Conservation (phyloP, 2,113 vertebrate genomes). For the Cyphomyrus discorhynchus region DNA sequence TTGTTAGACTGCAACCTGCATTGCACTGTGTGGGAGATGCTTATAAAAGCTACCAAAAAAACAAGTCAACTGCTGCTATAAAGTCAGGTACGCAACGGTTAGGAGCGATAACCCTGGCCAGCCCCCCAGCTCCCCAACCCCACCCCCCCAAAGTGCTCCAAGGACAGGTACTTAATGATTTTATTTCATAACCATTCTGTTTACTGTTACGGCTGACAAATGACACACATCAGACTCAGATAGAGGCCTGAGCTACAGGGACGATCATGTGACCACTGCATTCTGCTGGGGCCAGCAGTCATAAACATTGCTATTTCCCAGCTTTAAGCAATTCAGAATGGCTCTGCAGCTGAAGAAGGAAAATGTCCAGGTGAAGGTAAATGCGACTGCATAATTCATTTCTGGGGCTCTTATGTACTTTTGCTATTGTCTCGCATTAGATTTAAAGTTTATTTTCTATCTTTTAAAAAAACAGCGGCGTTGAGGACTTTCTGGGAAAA, state of each 20-base stretch:
- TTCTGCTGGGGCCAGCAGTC: background rate
- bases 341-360: background rate
- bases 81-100: background rate
- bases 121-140: background rate
- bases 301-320: background rate
- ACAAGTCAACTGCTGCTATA: background rate
- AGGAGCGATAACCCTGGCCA: background rate
- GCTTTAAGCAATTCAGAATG: background rate
- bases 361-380: background rate
- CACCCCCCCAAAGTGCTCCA: background rate
- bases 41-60: background rate
- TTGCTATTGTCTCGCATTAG: background rate
- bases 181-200: background rate
- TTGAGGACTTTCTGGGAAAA: background rate
- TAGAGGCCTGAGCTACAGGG: background rate
- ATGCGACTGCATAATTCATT: background rate
- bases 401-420: background rate
- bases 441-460: background rate
- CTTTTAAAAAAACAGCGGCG: background rate
- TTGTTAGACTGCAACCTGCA: background rate
- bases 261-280: background rate
- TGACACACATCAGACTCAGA: background rate
- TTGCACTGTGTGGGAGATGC: background rate
- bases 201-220: background rate
- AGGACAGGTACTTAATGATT: conserved; percentile 1